Conservation (phyloP, 2,113 vertebrate species). For the Glaucomys volans region DNA sequence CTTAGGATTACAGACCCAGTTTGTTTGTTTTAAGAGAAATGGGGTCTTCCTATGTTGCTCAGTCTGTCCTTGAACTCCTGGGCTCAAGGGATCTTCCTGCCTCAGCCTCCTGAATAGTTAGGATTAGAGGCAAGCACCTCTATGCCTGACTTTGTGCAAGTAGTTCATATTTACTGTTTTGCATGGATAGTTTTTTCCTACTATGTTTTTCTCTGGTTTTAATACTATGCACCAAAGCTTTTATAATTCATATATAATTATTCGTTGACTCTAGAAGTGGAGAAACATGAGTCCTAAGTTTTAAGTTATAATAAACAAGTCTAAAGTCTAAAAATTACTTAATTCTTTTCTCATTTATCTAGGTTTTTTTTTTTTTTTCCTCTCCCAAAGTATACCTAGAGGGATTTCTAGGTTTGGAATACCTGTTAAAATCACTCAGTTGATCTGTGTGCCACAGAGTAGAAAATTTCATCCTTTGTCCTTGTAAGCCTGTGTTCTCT, state of each 20-base stretch:
- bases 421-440: not conserved
- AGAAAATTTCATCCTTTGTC: not conserved
- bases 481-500: not conserved
- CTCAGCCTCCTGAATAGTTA: not conserved
- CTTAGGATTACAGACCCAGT: not conserved
- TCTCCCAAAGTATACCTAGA: not conserved
- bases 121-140: not conserved
- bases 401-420: not conserved
- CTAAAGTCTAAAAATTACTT: constrained; percentile 2
- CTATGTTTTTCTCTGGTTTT: constrained; percentile 8
- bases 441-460: not conserved
- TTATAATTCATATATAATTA: constrained; percentile 13
- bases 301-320: not conserved
- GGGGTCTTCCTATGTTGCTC: not conserved
- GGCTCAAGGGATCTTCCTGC: not conserved
- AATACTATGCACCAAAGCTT: not conserved
- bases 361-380: not conserved
- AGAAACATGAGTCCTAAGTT: constrained; percentile 22
- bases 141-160: not conserved
- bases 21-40: not conserved
- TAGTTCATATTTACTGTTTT: not conserved
- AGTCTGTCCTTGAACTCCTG: too few species aligned
- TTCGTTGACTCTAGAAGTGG: constrained; percentile 17
- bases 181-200: not conserved
- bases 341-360: not conserved